A percentile compares a stretch with the other conserved stretches of the same genome.
These are phyloP conservation scores for Peromyscus attwateri DNA, from an alignment of 2,797 vertebrate genomes.

Conservation along the genomic window DNA sequence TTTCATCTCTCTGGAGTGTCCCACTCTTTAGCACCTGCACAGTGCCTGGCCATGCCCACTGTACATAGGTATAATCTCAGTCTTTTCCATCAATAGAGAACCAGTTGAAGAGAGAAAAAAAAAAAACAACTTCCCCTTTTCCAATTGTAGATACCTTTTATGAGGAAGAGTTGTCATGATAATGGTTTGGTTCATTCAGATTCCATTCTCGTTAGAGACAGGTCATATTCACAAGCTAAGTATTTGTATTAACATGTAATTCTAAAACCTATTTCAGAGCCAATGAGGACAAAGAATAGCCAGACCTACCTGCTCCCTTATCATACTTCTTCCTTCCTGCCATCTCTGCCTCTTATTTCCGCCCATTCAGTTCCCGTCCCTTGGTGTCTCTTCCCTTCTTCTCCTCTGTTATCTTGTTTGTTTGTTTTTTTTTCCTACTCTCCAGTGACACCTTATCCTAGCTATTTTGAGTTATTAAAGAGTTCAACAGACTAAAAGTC, in stretches of 20 bases:
- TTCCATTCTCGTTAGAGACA: not conserved
- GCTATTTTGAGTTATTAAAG: not conserved
- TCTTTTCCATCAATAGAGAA: not conserved
- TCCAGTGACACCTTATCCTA: not conserved
- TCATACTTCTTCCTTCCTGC: not conserved
- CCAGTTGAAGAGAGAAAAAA: not conserved
- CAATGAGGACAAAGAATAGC: not conserved
- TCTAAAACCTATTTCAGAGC: not conserved
- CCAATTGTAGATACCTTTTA: not conserved
- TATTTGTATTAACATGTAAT: not conserved
- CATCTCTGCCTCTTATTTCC: not conserved
- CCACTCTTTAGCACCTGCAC: no score
- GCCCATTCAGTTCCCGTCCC: no score
- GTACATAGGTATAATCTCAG: fast-evolving
- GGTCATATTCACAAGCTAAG: not conserved
- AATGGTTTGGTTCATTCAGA: not conserved
- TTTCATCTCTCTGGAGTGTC: not conserved
- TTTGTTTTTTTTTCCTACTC: not conserved
- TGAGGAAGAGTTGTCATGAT: not conserved
- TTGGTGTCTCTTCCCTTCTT: not conserved
- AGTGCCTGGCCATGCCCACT: not conserved
- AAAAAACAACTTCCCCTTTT: not conserved
- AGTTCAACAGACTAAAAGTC: not conserved
- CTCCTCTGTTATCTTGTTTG: no score
- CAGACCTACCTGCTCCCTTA: no score